These are phyloP conservation scores for Muscina levida DNA, from an alignment of 2,888 invertebrate species.

Conservation along the genomic window DNA sequence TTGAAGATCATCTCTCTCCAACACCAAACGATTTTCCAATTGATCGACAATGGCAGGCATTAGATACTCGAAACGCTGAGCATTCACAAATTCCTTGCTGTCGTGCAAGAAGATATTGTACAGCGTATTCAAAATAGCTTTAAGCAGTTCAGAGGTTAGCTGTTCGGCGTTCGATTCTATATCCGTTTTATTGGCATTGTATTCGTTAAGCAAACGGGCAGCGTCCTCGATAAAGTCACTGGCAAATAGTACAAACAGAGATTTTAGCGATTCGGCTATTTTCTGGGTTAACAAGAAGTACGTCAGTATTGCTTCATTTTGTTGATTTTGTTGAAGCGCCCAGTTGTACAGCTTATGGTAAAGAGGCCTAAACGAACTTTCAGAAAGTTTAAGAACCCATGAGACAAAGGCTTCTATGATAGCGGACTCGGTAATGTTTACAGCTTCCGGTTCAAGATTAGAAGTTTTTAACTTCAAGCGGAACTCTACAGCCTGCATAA, in stretches of 20 bases:
- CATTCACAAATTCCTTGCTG: conserved; percentile 90
- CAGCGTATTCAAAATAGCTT: conserved; percentile 88
- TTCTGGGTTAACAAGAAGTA: conserved; percentile 88
- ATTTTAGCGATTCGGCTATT: conserved; percentile 90
- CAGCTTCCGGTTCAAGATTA: conserved; percentile 76
- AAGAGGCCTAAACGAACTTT: conserved; percentile 92
- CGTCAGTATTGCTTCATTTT: conserved; percentile 82
- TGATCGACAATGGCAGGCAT: conserved; percentile 95
- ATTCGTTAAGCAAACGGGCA: conserved; percentile 85
- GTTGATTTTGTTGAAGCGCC: conserved; percentile 82
- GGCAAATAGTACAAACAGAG: conserved; percentile 94
- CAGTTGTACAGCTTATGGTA: conserved; percentile 93
- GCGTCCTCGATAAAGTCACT: conserved; percentile 91
- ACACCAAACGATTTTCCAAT: conserved; percentile 86
- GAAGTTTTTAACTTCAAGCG: conserved; percentile 81
- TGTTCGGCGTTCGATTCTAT: conserved; percentile 81
- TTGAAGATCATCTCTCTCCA: conserved; percentile 82
- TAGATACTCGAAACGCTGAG: conserved; percentile 90
- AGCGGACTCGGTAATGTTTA: conserved; percentile 86
- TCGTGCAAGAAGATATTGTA: conserved; percentile 90
- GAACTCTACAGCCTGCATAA: conserved; percentile 86
- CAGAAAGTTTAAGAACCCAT: conserved; percentile 92
- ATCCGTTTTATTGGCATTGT: conserved; percentile 82
- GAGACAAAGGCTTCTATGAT: conserved; percentile 89
- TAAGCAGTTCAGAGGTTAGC: conserved; percentile 78